A percentile compares a stretch with the other conserved stretches of the same genome.
phyloP scores from a whole-genome alignment of 2,113 vertebrate genomes.

The Oenanthe melanoleuca region DNA sequence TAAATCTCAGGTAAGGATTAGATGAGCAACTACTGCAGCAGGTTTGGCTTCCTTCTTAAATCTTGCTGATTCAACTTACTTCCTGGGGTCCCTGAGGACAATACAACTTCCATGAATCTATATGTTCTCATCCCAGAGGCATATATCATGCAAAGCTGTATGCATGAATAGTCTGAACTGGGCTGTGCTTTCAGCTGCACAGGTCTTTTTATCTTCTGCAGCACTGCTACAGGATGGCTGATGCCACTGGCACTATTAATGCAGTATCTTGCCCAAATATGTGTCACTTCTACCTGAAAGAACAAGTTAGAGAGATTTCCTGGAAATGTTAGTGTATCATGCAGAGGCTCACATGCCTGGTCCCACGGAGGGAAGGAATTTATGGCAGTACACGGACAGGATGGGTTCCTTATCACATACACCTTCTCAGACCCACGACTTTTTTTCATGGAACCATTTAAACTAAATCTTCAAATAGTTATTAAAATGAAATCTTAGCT shows the following conservation, averaged over 20 bases:
- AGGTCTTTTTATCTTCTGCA: not conserved
- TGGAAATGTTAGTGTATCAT: not conserved
- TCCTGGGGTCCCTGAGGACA: not conserved
- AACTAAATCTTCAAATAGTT: slow-evolving; percentile 40
- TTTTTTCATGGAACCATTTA: slow-evolving; percentile 1
- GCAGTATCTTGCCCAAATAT: not conserved
- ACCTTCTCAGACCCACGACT: not conserved
- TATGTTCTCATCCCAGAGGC: not conserved
- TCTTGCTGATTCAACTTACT: not conserved
- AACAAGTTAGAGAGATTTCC: not conserved
- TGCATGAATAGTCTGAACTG: not conserved
- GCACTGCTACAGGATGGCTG: not conserved
- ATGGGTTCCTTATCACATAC: not conserved
- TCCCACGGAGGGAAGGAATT: not conserved
- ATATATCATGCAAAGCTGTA: not conserved
- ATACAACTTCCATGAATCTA: not conserved
- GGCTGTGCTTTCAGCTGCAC: not conserved
- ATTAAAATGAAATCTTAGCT: slow-evolving; percentile 47
- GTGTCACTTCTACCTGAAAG: not conserved
- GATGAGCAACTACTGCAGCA: not conserved
- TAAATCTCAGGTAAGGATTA: not conserved
- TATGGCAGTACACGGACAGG: not conserved
- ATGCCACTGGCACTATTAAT: not conserved
- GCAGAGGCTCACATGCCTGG: not conserved
- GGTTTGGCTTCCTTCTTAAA: not conserved